phyloP scores from a whole-genome alignment of 2,888 invertebrate genomes.

The Phengaris alcon region DNA sequence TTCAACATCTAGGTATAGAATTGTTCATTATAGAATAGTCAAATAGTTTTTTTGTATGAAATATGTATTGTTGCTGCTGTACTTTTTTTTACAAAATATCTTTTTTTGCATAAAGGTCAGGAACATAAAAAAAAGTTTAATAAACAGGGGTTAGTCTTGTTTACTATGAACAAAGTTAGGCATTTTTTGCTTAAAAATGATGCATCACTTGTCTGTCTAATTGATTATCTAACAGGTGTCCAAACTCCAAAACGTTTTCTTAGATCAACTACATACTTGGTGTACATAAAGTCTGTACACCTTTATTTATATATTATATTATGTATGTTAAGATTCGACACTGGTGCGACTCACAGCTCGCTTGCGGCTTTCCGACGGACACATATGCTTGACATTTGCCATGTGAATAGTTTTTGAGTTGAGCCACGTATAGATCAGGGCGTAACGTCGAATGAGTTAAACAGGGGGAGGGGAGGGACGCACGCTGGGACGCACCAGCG shows the following conservation, averaged over 20 bases:
- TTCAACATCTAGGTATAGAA: neutral
- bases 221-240: neutral
- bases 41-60: too few species aligned
- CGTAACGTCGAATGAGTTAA: conserved; percentile 73
- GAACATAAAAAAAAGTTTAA: neutral
- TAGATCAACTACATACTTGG: neutral
- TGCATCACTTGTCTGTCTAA: neutral
- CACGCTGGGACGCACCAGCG: conserved; percentile 57
- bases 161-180: neutral
- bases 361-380: conserved; percentile 54
- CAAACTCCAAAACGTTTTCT: neutral
- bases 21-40: neutral
- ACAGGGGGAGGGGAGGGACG: conserved; percentile 75
- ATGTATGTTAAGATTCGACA: conserved; percentile 43
- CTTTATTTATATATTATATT: neutral
- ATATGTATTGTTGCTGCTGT: conserved; percentile 25
- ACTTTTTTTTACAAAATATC: conserved; percentile 1
- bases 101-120: neutral
- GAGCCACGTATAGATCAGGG: conserved; percentile 70
- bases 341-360: conserved; percentile 65
- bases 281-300: neutral
- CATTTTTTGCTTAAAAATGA: conserved; percentile 4
- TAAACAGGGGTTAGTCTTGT: neutral
- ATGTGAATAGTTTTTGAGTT: conserved; percentile 80
- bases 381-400: conserved; percentile 59